Evolutionary conservation across 1,140 invertebrate species (phyloP).

Genomic region (Halyomorpha halys): DNA sequence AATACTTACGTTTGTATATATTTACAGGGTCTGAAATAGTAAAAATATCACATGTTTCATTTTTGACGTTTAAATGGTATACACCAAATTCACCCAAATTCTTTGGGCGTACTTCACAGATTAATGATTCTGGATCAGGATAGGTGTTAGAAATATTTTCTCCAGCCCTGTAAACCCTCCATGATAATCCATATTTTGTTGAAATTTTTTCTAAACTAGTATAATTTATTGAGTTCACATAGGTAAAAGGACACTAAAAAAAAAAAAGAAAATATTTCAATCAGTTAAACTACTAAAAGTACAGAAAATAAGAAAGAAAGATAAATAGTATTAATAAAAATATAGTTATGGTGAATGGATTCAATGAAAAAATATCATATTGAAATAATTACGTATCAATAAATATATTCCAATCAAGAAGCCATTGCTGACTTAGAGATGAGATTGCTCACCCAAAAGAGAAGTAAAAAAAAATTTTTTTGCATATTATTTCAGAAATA

Average conservation of each 20-base stretch:
- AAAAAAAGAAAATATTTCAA: not conserved
- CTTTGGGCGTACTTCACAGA: conserved; percentile 44
- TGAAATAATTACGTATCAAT: no score
- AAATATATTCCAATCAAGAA: no score
- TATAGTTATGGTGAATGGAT: no score
- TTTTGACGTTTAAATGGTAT: conserved; percentile 44
- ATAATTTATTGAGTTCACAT: conserved; percentile 18
- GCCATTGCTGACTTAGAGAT: no score
- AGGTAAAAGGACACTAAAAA: conserved; percentile 30
- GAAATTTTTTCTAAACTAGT: conserved; percentile 25
- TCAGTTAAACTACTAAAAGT: no score
- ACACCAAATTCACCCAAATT: conserved; percentile 61
- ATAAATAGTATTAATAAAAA: no score
- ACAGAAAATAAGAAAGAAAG: no score
- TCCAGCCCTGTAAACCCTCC: conserved; percentile 25
- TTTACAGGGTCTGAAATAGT: conserved; percentile 52
- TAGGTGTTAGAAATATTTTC: not conserved
- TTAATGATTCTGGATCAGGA: conserved; percentile 34
- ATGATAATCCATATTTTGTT: conserved; percentile 27
- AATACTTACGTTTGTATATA: conserved; percentile 56
- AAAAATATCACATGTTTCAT: conserved; percentile 43
- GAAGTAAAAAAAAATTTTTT: no score
- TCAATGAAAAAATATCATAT: no score
- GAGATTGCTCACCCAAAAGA: no score
- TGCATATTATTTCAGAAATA: no score